Evolutionary conservation across 2,888 invertebrate genomes (phyloP).

Genomic region (Orthonevra nobilis): DNA sequence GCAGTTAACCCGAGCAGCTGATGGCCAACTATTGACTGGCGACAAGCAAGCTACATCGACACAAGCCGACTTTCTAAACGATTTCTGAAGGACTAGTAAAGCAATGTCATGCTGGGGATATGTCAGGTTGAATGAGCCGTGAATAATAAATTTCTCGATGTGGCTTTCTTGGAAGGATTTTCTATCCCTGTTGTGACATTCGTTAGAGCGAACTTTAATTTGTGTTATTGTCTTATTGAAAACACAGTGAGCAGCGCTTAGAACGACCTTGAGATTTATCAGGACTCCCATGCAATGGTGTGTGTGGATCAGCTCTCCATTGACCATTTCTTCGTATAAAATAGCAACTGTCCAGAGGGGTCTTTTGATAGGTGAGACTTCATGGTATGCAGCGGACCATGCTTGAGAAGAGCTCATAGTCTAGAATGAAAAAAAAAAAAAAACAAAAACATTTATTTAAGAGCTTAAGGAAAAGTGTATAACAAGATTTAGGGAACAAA

Average conservation of each 20-base stretch:
- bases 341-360: slow-evolving; percentile 82
- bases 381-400: too few relatives aligned
- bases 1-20: slow-evolving; percentile 75
- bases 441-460: too few relatives aligned
- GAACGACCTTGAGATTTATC: slow-evolving; percentile 82
- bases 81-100: slow-evolving; percentile 83
- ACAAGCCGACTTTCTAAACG: slow-evolving; percentile 85
- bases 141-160: slow-evolving; percentile 82
- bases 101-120: slow-evolving; percentile 89
- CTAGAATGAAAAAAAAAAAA: too few relatives aligned
- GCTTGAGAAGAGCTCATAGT: too few relatives aligned
- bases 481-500: too few relatives aligned
- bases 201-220: slow-evolving; percentile 85
- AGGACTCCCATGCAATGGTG: slow-evolving; percentile 81
- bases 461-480: too few relatives aligned
- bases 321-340: slow-evolving; percentile 73
- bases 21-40: slow-evolving; percentile 76
- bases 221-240: slow-evolving; percentile 53
- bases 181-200: slow-evolving; percentile 91
- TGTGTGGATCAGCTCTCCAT: slow-evolving; percentile 61
- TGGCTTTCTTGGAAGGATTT: slow-evolving; percentile 86
- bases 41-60: slow-evolving; percentile 84
- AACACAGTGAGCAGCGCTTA: slow-evolving; percentile 92
- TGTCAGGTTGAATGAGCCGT: slow-evolving; percentile 84
- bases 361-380: too few relatives aligned